Base-by-base conservation (phyloP, 1,140 invertebrate genomes). In the Psilanteris sp. region DNA sequence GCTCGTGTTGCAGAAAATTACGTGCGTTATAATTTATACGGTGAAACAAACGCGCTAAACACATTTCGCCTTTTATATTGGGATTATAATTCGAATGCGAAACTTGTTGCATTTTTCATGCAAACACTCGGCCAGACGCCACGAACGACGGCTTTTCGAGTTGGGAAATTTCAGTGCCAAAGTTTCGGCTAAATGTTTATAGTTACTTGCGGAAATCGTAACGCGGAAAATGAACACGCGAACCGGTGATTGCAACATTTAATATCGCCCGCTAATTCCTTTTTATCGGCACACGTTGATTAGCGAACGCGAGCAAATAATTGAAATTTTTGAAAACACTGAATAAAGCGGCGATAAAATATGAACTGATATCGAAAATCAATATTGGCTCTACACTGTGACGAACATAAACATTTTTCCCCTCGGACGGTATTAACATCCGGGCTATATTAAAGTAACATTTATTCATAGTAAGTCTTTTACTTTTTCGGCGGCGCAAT, bases 101-200 rank as follows among this genome's bases (percentile, higher is more conserved):
- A 29, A 75, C 72, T 75, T 75, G 72, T 75, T 75, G 72, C 72
- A 64, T 75, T 75, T 75, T 68, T 68, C 72, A 57, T 46, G 36
- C 54, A 59, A 59, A n/a, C n/a, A n/a, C n/a, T n/a, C n/a, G n/a
- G n/a, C n/a, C n/a, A n/a, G n/a, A n/a, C n/a, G n/a, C n/a, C n/a
- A n/a, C n/a, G n/a, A n/a, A n/a, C n/a, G n/a, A n/a, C n/a, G n/a
- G n/a, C n/a, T n/a, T n/a, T n/a, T n/a, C n/a, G n/a, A n/a, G n/a
- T n/a, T n/a, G n/a, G 11, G 13, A 43, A 43, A 43, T 27, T 26
- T 46, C 27, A 46, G 15, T 18, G 15, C 15, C 2, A 24, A 11
- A 22, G 0, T 34, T 31, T 29, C 8, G 20, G n/a, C 14, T 8
- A 31, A 22, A 11, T 52, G 15, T 52, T 52, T 52, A 18, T 15